Base-by-base conservation (phyloP, 2,113 vertebrate genomes). In the Ochotona curzoniae region DNA sequence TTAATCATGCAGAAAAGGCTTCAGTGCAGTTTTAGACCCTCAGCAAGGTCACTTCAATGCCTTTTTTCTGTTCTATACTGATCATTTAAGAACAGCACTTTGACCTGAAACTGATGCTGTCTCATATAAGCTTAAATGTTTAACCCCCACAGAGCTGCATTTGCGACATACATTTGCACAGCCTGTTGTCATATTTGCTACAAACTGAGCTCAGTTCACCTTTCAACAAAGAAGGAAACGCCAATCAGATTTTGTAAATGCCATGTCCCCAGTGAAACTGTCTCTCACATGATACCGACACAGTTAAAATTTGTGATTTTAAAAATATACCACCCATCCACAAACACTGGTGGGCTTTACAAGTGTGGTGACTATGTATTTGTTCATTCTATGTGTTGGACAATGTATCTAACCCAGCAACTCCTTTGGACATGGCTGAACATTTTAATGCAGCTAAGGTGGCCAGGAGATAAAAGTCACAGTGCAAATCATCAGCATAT, bases 1-100 rank as follows among this genome's bases (percentile, higher is more conserved):
- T 98, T 98, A 98, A 98, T 98, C 98, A 98, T 98, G 98, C 98
- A 98, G 97, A 98, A 98, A 98, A 98, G 97, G 97, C 97, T 98
- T 98, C 94, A 54, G 97, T 97, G 98, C 97, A 98, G 98, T 98
- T 98, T 98, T 97, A 98, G 98, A 98, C 98, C 98, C 97, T 97
- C 97, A 98, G 98, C 98, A 99, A 98, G 98, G 98, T 98, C 98
- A 98, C 95, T 95, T 96, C 97, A 97, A 98, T 98, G 98, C 97
- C 97, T 98, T 98, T 97, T 96, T 88, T 9, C 97, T 94, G 81
- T 96, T 98, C 98, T 97, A 82, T 91, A 79, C 98, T 98, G 97
- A 98, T 98, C 98, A 98, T 98, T 98, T 98, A 98, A 98, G 98
- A 98, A 96, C 89, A 97, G 98, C 97, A 98, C 97, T 98, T 98